Conservation (phyloP, 2,113 vertebrate species). For the Channa maculata region DNA sequence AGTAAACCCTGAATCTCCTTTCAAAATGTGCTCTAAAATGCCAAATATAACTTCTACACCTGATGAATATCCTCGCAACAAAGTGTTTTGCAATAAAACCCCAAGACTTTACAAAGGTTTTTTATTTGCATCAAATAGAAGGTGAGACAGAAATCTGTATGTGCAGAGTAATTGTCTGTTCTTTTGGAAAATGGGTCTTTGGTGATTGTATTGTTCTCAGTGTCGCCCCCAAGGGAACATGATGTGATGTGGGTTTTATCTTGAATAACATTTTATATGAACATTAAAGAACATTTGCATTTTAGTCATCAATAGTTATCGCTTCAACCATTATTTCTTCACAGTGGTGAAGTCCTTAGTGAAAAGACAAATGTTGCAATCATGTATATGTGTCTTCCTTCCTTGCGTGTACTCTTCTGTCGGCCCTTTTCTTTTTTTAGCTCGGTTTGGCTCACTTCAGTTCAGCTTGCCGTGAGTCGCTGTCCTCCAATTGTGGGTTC, state of each 20-base stretch:
- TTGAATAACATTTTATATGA: slow-evolving; percentile 16
- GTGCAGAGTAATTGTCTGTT: slow-evolving; percentile 31
- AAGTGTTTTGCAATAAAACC: slow-evolving; percentile 13
- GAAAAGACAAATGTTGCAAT: neutral
- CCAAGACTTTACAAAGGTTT: slow-evolving; percentile 27
- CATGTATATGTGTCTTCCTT: neutral
- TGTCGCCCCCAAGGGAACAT: slow-evolving; percentile 27
- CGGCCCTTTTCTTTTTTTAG: neutral
- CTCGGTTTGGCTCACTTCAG: neutral
- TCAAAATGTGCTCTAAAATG: slow-evolving; percentile 9
- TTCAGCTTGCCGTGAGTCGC: neutral
- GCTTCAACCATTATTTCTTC: neutral
- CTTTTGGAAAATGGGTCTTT: slow-evolving; percentile 31
- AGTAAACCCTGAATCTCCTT: slow-evolving; percentile 17
- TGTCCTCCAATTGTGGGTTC: slow-evolving; percentile 36
- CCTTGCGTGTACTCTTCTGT: neutral
- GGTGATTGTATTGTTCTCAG: slow-evolving; percentile 47
- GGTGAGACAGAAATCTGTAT: slow-evolving; percentile 27
- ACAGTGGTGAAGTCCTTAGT: neutral
- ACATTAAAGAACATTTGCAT: slow-evolving; percentile 32
- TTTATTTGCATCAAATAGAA: slow-evolving; percentile 55
- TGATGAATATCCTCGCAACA: slow-evolving; percentile 16
- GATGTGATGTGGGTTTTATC: slow-evolving; percentile 25
- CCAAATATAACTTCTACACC: neutral
- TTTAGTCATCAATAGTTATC: slow-evolving; percentile 23